Conservation (phyloP, 1,140 invertebrate species). For the Bradysia coprophila region DNA sequence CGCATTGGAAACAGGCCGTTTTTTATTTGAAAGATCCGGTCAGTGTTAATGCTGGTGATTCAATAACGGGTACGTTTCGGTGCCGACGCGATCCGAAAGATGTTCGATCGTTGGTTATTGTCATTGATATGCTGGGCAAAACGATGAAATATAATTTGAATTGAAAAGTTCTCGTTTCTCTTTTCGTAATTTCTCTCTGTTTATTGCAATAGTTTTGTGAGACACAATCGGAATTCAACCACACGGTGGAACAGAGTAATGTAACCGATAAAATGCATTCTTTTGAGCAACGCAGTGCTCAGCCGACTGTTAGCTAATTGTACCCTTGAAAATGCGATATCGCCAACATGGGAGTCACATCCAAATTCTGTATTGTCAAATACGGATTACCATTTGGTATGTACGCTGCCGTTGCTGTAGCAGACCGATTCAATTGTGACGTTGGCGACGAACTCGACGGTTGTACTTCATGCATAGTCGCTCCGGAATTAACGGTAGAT, state of each 20-base stretch:
- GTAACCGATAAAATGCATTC: too few relatives aligned
- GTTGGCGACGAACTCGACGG: too few relatives aligned
- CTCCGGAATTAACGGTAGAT: too few relatives aligned
- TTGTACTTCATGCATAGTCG: too few relatives aligned
- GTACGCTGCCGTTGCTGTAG: not conserved
- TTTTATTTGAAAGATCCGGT: constrained; percentile 64
- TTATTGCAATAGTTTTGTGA: too few relatives aligned
- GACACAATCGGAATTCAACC: too few relatives aligned
- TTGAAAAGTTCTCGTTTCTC: too few relatives aligned
- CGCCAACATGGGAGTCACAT: not conserved
- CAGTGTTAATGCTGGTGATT: constrained; percentile 52
- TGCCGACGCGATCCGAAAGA: constrained; percentile 39
- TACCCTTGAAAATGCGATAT: not conserved
- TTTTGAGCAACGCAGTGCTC: too few relatives aligned
- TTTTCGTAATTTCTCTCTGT: too few relatives aligned
- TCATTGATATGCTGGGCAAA: constrained; percentile 21
- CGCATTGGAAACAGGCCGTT: constrained; percentile 96
- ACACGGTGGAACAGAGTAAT: too few relatives aligned
- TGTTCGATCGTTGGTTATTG: constrained; percentile 33
- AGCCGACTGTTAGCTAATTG: too few relatives aligned
- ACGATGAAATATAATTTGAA: not conserved
- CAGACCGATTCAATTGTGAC: too few relatives aligned
- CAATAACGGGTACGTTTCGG: constrained; percentile 39
- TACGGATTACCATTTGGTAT: not conserved
- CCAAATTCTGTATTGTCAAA: not conserved